phyloP scores from a whole-genome alignment of 2,797 vertebrate genomes.

The Scyliorhinus canicula region DNA sequence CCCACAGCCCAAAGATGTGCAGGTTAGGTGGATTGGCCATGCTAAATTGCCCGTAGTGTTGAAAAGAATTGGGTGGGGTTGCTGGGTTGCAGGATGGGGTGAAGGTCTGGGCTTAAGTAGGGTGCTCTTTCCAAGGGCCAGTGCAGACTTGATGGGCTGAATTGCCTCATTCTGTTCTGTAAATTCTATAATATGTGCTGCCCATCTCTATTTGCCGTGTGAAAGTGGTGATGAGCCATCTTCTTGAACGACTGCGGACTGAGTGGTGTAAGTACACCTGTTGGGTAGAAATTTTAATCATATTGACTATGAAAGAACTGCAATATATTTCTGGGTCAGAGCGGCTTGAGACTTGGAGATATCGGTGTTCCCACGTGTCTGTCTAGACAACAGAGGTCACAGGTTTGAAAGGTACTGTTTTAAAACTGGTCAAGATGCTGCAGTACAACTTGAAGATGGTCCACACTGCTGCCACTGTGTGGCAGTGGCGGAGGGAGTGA shows the following conservation, averaged over 20 bases:
- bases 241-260: neutral
- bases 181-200: too few relatives aligned
- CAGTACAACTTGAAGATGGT: neutral
- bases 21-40: too few relatives aligned
- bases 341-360: neutral
- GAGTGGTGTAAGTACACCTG: neutral
- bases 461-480: neutral
- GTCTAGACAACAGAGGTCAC: neutral
- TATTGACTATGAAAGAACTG: neutral
- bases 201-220: neutral
- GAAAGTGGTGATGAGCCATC: neutral
- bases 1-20: too few relatives aligned
- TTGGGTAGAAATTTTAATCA: neutral
- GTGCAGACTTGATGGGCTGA: too few relatives aligned
- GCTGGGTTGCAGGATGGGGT: too few relatives aligned
- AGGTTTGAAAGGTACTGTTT: too few relatives aligned
- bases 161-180: too few relatives aligned
- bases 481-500: neutral
- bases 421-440: neutral
- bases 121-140: too few relatives aligned
- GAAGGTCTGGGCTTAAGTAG: too few relatives aligned
- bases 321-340: neutral
- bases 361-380: neutral
- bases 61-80: too few relatives aligned
- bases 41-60: too few relatives aligned